Conservation (phyloP, 35 echinoderm and acorn worm species). For the Apostichopus parvimensis region DNA sequence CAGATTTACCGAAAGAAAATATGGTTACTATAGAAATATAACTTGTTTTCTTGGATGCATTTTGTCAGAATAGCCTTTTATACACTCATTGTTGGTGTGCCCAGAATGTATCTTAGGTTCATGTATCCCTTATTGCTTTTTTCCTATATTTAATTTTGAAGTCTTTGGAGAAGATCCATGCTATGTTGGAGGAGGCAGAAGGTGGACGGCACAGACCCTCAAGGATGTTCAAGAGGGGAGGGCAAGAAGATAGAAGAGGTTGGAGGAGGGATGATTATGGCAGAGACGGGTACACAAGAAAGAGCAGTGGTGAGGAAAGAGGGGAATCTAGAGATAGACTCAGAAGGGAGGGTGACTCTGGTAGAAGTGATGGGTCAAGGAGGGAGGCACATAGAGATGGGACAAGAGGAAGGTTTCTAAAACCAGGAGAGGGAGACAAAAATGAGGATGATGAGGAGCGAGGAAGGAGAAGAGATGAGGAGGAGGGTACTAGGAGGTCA, state of each 20-base stretch:
- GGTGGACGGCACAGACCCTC: slow-evolving; percentile 18
- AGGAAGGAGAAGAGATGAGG: not conserved
- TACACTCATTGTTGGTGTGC: not conserved
- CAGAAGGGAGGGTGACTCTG: slow-evolving; percentile 7
- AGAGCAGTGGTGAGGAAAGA: slow-evolving; percentile 29
- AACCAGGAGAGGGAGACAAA: slow-evolving; percentile 34
- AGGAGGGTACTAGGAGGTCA: not conserved
- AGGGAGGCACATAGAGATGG: slow-evolving; percentile 11
- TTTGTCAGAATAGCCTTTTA: not conserved
- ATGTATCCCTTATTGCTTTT: not conserved
- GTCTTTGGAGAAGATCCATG: slow-evolving; percentile 85
- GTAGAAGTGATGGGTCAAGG: slow-evolving; percentile 36
- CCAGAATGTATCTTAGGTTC: not conserved
- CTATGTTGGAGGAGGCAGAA: slow-evolving; percentile 76
- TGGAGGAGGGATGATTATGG: slow-evolving; percentile 34
- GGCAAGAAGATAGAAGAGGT: slow-evolving; percentile 46
- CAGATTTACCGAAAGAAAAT: too few relatives aligned
- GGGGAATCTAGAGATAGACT: slow-evolving; percentile 56
- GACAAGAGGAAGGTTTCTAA: slow-evolving; percentile 14
- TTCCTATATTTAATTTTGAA: not conserved
- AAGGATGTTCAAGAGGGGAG: slow-evolving; percentile 28
- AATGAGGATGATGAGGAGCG: slow-evolving; percentile 14
- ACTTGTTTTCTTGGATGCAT: not conserved
- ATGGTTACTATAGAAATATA: not conserved
- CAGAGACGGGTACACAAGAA: slow-evolving; percentile 53